Conservation (phyloP, 2,797 vertebrate species). For the Amazona finschi region DNA sequence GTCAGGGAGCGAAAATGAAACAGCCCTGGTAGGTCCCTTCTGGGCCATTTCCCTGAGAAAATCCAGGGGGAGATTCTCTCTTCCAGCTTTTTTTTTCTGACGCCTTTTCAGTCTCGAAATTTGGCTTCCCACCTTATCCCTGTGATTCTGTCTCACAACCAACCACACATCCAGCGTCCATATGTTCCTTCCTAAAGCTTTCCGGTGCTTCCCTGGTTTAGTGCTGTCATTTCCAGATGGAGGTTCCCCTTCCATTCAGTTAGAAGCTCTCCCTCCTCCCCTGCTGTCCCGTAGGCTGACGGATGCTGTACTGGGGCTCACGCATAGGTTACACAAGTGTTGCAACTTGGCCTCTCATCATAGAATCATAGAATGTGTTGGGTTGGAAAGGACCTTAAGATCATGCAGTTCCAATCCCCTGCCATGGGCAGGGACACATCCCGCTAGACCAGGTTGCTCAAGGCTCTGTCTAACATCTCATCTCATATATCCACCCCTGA, state of each 20-base stretch:
- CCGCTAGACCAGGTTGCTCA: neutral
- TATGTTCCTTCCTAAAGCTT: neutral
- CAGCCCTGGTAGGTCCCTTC: neutral
- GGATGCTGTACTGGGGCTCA: neutral
- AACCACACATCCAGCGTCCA: neutral
- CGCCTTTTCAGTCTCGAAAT: neutral
- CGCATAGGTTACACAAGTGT: neutral
- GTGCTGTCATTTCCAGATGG: neutral
- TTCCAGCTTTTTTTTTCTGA: neutral
- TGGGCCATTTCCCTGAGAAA: neutral
- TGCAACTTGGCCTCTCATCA: neutral
- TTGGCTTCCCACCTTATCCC: neutral
- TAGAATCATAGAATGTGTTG: neutral
- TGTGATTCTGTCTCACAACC: neutral
- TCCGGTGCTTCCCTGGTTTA: neutral
- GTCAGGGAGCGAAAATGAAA: neutral
- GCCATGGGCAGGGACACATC: neutral
- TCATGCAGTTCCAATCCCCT: neutral
- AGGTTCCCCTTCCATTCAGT: neutral
- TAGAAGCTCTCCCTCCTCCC: neutral
- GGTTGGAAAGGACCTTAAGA: neutral
- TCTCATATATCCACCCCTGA: neutral
- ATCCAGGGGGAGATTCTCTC: neutral
- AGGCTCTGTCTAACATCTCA: neutral
- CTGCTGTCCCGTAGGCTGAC: neutral